These are phyloP conservation scores for Chelonus insularis DNA, from an alignment of 1,140 invertebrate species.

Conservation along the genomic window DNA sequence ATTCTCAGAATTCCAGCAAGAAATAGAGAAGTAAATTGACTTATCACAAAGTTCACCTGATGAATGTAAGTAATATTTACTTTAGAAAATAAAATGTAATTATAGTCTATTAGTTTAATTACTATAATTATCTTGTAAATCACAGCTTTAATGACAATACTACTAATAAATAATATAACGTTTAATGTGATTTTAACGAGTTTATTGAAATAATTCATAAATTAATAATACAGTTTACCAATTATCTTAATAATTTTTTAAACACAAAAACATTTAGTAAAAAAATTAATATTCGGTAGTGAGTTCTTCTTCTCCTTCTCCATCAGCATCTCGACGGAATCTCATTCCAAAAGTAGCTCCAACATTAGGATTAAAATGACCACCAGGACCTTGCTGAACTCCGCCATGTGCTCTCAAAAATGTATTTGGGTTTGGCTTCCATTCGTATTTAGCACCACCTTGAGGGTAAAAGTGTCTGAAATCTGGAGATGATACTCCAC, in stretches of 20 bases:
- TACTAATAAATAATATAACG: too few species aligned
- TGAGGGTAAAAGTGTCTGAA: background rate
- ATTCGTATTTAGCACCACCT: background rate
- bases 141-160: too few species aligned
- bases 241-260: background rate
- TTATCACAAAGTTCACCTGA: slow-evolving; percentile 82
- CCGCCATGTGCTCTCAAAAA: background rate
- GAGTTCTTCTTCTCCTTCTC: background rate
- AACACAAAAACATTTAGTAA: too few species aligned
- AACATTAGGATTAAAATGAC: background rate
- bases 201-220: too few species aligned
- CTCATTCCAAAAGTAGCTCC: background rate
- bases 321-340: background rate
- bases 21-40: slow-evolving; percentile 76
- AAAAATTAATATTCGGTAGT: too few species aligned
- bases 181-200: too few species aligned
- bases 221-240: too few species aligned
- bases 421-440: background rate
- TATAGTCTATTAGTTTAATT: too few species aligned
- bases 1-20: slow-evolving; percentile 75
- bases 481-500: background rate
- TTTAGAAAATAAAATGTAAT: slow-evolving; percentile 15
- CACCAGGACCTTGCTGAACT: background rate
- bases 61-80: slow-evolving; percentile 50
- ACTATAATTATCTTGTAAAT: too few species aligned